A percentile compares a stretch with the other conserved stretches of the same genome.
Evolutionary conservation across 2,888 invertebrate species (phyloP).

Genomic region (Luperina nickerlii): DNA sequence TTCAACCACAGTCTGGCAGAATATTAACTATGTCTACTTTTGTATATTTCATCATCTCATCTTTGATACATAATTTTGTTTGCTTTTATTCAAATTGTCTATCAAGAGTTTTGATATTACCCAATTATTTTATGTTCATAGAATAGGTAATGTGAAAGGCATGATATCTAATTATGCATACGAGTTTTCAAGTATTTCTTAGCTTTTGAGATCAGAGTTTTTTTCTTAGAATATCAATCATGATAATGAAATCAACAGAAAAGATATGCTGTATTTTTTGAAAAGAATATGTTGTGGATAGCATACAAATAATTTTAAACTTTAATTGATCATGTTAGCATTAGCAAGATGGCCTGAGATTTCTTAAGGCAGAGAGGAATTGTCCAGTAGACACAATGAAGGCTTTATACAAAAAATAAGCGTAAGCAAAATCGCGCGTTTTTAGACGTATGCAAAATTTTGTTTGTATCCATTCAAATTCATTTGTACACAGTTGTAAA

Average conservation of each 20-base stretch:
- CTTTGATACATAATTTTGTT: background rate
- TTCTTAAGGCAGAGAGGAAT: too few relatives aligned
- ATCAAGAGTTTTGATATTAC: background rate
- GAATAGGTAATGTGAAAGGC: background rate
- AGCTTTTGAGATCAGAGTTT: background rate
- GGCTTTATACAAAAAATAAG: background rate
- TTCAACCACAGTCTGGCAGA: slow-evolving; percentile 13
- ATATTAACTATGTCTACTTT: slow-evolving; percentile 1
- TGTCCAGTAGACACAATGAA: background rate
- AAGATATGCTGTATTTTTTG: background rate
- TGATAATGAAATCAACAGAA: background rate
- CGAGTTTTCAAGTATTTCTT: slow-evolving; percentile 8
- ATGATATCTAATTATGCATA: background rate
- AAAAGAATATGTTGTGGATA: background rate
- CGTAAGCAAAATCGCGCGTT: too few relatives aligned
- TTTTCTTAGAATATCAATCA: too few relatives aligned
- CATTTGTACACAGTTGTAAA: slow-evolving; percentile 25
- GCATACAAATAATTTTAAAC: background rate
- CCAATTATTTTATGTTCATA: slow-evolving; percentile 16
- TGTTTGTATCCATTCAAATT: background rate
- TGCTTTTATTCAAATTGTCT: background rate
- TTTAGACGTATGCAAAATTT: too few relatives aligned
- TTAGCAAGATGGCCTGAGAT: background rate
- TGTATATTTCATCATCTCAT: background rate
- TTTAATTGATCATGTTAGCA: background rate